A percentile compares a stretch with the other conserved stretches of the same genome.
phyloP scores from a whole-genome alignment of 2,113 vertebrate species.

The Gavia stellata region DNA sequence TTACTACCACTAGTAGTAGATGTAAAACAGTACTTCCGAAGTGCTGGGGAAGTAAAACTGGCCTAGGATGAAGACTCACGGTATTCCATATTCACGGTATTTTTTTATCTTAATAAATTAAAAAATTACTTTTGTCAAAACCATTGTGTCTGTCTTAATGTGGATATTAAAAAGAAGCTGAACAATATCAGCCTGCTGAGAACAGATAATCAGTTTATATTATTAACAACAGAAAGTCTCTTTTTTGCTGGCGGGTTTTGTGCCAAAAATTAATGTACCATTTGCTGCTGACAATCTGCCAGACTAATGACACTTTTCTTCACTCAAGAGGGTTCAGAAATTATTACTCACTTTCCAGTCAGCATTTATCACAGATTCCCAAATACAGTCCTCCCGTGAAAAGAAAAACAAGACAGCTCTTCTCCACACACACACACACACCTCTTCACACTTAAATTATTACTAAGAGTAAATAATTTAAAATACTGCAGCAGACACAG shows the following conservation, averaged over 20 bases:
- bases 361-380: neutral
- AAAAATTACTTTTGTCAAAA: neutral
- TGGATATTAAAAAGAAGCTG: neutral
- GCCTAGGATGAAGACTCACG: neutral
- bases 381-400: neutral
- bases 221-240: neutral
- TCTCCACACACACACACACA: neutral
- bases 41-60: neutral
- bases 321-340: slow-evolving; percentile 47
- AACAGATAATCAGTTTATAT: neutral
- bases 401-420: neutral
- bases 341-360: slow-evolving; percentile 33
- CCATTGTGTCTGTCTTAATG: neutral
- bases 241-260: neutral
- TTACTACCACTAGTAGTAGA: neutral
- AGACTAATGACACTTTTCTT: neutral
- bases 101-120: no score
- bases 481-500: neutral
- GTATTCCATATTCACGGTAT: no score
- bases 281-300: slow-evolving; percentile 50
- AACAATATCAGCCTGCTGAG: neutral
- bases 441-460: neutral
- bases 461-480: neutral
- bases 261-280: slow-evolving; percentile 48
- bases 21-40: neutral